Conservation (phyloP, 2,797 vertebrate species). For the Linurgus olivaceus region DNA sequence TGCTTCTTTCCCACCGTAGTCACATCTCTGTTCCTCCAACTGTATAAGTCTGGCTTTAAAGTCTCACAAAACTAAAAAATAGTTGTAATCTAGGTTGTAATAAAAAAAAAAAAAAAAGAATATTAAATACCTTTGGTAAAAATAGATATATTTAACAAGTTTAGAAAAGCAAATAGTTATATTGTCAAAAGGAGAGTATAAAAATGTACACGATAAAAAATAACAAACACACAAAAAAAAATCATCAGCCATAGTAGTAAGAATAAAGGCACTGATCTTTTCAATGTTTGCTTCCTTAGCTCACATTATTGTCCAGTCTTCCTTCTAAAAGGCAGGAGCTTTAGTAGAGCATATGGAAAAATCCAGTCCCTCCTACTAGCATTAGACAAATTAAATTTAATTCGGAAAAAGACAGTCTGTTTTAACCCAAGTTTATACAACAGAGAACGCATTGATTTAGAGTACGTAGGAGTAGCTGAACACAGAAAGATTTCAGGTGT, state of each 20-base stretch:
- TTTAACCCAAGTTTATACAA: conserved; percentile 64
- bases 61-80: conserved; percentile 78
- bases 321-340: conserved; percentile 65
- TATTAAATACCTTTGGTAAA: conserved; percentile 88
- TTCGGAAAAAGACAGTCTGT: conserved; percentile 48
- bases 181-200: conserved; percentile 79
- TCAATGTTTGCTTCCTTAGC: conserved; percentile 63
- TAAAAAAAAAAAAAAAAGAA: conserved; percentile 75
- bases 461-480: conserved; percentile 54
- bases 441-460: conserved; percentile 52
- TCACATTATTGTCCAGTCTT: conserved; percentile 65
- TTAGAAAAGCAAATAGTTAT: conserved; percentile 83
- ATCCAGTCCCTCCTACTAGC: conserved; percentile 70
- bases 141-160: conserved; percentile 86
- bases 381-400: conserved; percentile 54
- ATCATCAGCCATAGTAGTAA: conserved; percentile 62
- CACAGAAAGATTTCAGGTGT: conserved; percentile 63
- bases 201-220: conserved; percentile 82
- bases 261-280: conserved; percentile 67
- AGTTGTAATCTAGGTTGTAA: conserved; percentile 74
- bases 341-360: conserved; percentile 50
- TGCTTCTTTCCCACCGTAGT: conserved; percentile 55
- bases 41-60: conserved; percentile 73
- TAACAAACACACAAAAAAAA: conserved; percentile 64
- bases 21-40: conserved; percentile 54